Conservation (phyloP, 2,113 vertebrate species). For the Oceanodroma tethys region DNA sequence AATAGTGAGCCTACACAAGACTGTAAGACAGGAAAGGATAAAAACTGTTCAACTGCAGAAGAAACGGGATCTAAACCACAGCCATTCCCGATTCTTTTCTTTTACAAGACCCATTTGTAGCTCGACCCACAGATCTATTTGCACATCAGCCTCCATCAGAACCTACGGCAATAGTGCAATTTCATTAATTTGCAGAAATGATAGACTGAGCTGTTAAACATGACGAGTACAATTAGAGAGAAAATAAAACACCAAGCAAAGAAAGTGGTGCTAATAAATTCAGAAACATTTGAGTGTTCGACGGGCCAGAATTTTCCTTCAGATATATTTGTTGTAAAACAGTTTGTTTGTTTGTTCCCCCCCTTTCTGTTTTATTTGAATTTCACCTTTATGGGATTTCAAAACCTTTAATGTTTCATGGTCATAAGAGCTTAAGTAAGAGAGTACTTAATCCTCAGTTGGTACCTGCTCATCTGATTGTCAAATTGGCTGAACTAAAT, state of each 20-base stretch:
- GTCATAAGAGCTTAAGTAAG: not conserved
- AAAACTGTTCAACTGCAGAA: not conserved
- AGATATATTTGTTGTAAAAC: not conserved
- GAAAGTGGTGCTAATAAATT: not conserved
- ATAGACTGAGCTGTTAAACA: not conserved
- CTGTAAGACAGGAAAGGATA: not conserved
- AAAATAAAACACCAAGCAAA: not conserved
- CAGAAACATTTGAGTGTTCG: not conserved
- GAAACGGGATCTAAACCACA: not conserved
- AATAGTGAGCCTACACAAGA: not conserved
- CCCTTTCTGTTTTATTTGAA: not conserved
- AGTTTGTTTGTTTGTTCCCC: not conserved
- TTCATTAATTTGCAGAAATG: slow-evolving; percentile 14
- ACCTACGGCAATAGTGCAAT: not conserved
- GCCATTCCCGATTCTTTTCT: not conserved
- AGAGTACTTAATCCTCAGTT: not conserved
- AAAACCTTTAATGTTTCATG: not conserved
- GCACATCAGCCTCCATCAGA: not conserved
- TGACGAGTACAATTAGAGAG: not conserved
- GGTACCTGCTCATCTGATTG: not conserved
- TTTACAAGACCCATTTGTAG: not conserved
- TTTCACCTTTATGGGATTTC: not conserved
- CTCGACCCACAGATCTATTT: not conserved
- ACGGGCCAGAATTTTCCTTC: not conserved
- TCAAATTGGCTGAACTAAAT: not conserved